phyloP scores from a whole-genome alignment of 2,113 vertebrate species.

The Periophthalmodon schlosseri region DNA sequence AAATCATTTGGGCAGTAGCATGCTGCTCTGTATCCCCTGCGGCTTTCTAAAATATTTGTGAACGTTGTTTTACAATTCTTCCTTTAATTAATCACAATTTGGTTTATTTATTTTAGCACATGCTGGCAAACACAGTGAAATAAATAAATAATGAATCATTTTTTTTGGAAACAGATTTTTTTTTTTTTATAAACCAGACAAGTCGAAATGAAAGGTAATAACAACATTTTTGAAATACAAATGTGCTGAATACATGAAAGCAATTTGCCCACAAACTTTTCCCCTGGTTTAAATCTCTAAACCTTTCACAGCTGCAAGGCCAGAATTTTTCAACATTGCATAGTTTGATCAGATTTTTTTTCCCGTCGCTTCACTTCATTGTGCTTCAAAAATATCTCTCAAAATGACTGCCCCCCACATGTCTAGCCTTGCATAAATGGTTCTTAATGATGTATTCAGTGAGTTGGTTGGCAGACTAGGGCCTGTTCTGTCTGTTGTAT shows the following conservation, averaged over 20 bases:
- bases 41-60: too few species aligned
- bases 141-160: too few species aligned
- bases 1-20: too few species aligned
- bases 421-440: conserved; percentile 19
- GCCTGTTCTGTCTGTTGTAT: conserved; percentile 1
- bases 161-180: too few species aligned
- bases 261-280: not conserved
- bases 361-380: not conserved
- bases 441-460: conserved; percentile 9
- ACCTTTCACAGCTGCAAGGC: not conserved
- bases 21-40: too few species aligned
- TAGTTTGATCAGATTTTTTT: not conserved
- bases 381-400: not conserved
- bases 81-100: too few species aligned
- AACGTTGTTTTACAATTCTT: too few species aligned
- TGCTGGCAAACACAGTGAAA: too few species aligned
- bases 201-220: not conserved
- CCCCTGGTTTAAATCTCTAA: not conserved
- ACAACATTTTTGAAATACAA: not conserved
- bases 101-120: too few species aligned
- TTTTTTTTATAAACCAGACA: not conserved
- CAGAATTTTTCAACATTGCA: not conserved
- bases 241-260: not conserved
- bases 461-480: conserved; percentile 14
- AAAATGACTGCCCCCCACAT: not conserved